Percentiles rank a stretch among this genome's conserved stretches.
Conservation (phyloP, 1,140 invertebrate species). For the Danaus plexippus region DNA sequence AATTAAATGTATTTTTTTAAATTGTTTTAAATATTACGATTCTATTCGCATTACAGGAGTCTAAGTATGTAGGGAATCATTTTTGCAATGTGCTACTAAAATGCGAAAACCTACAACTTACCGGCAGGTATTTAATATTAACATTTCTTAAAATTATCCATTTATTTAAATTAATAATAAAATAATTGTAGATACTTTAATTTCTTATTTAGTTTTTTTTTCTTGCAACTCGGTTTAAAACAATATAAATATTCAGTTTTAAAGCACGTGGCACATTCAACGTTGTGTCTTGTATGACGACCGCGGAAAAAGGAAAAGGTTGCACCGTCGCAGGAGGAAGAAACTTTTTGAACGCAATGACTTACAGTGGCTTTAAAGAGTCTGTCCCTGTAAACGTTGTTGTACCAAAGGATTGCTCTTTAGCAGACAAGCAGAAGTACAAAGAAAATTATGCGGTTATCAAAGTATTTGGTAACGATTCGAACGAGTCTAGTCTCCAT, state of each 20-base stretch:
- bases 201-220: too few relatives aligned
- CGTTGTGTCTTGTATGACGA: slow-evolving; percentile 18
- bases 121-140: slow-evolving; percentile 28
- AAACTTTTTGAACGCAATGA: slow-evolving; percentile 27
- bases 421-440: too few relatives aligned
- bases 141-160: too few relatives aligned
- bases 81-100: slow-evolving; percentile 29
- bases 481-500: too few relatives aligned
- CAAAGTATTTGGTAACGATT: too few relatives aligned
- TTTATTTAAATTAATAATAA: too few relatives aligned
- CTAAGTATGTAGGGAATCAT: slow-evolving; percentile 27
- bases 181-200: too few relatives aligned
- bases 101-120: slow-evolving; percentile 31
- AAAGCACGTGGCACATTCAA: slow-evolving; percentile 30
- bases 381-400: slow-evolving; percentile 28
- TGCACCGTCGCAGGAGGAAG: slow-evolving; percentile 26
- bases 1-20: too few relatives aligned
- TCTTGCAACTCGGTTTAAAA: neutral
- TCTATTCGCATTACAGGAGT: neutral
- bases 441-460: too few relatives aligned
- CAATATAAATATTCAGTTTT: slow-evolving; percentile 19
- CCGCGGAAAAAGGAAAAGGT: slow-evolving; percentile 28
- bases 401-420: neutral
- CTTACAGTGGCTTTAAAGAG: slow-evolving; percentile 23
- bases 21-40: too few relatives aligned